Evolutionary conservation across 2,888 invertebrate species (phyloP).

Genomic region (Torymus texanus): DNA sequence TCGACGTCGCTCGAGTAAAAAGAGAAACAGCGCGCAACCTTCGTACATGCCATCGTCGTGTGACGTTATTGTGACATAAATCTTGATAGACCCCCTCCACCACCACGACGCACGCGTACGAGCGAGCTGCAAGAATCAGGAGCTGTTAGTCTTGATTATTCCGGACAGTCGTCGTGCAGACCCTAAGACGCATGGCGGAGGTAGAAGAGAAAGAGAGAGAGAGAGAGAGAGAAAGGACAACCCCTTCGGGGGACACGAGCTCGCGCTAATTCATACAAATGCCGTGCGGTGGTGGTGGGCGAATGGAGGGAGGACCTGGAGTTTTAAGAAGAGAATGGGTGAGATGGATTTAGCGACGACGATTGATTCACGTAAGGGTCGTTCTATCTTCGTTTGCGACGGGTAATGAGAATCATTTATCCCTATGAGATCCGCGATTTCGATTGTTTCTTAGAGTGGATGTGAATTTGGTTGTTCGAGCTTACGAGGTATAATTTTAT

Average conservation of each 20-base stretch:
- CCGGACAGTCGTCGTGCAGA: constrained; percentile 67
- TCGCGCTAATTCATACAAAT: constrained; percentile 65
- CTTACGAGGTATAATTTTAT: no score
- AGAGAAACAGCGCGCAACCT: not conserved
- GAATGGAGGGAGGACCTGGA: no score
- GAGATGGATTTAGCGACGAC: no score
- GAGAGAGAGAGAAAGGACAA: constrained; percentile 17
- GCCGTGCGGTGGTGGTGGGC: constrained; percentile 29
- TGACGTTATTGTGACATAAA: constrained; percentile 45
- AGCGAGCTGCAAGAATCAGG: constrained; percentile 69
- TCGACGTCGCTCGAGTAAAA: not conserved
- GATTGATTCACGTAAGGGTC: no score
- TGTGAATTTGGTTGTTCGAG: no score
- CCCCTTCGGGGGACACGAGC: constrained; percentile 58
- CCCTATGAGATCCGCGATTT: no score
- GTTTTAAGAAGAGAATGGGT: no score
- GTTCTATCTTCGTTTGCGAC: no score
- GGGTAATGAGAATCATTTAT: no score
- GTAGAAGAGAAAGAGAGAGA: constrained; percentile 30
- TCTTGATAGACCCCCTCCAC: constrained; percentile 33
- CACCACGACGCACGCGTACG: constrained; percentile 62
- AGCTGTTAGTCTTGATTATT: constrained; percentile 75
- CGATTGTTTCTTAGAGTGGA: no score
- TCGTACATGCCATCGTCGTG: constrained; percentile 3
- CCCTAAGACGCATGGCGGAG: constrained; percentile 64